Evolutionary conservation across 2,113 vertebrate species (phyloP).

Genomic region (Calonectris borealis): DNA sequence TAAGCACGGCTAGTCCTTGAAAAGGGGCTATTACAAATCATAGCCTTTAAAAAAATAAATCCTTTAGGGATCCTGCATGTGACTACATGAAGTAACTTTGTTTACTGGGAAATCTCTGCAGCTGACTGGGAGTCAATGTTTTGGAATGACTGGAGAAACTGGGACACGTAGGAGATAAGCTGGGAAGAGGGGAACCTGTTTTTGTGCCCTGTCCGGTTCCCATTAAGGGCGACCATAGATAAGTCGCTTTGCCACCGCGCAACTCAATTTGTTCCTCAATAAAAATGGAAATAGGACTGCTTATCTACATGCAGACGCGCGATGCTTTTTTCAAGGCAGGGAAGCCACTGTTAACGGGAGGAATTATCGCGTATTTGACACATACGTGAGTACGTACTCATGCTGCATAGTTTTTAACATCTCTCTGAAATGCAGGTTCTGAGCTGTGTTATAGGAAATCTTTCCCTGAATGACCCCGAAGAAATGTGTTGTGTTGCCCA

Average conservation of each 20-base stretch:
- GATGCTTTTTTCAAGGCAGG: not conserved
- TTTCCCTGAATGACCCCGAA: not conserved
- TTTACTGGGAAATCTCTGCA: constrained; percentile 46
- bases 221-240: not conserved
- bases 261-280: constrained; percentile 16
- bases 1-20: constrained; percentile 59
- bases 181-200: not conserved
- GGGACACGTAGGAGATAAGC: not conserved
- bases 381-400: not conserved
- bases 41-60: constrained; percentile 30
- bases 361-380: not conserved
- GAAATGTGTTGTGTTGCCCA: not conserved
- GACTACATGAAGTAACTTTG: constrained; percentile 51
- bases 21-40: constrained; percentile 58
- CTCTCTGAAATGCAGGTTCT: not conserved
- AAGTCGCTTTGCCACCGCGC: rapidly evolving
- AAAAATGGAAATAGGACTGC: constrained; percentile 40
- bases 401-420: not conserved
- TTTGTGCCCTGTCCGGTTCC: not conserved
- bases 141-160: constrained; percentile 43
- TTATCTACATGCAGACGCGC: not conserved
- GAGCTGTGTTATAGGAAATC: not conserved
- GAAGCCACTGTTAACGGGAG: not conserved
- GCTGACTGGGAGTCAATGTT: constrained; percentile 41
- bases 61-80: constrained; percentile 43